Conservation (phyloP, 2,113 vertebrate species). For the Varanus salvator region DNA sequence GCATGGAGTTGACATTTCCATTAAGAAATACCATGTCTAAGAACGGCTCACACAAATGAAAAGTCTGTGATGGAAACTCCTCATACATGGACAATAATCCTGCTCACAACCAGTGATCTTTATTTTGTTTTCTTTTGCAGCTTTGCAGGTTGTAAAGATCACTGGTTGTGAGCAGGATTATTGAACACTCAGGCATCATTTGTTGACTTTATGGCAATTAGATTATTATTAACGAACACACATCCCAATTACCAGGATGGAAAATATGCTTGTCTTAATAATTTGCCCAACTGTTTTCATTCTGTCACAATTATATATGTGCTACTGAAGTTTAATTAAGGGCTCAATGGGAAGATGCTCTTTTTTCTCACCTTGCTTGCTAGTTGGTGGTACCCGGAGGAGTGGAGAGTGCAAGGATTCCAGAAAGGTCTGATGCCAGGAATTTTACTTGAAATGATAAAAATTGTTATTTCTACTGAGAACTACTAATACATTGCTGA, state of each 20-base stretch:
- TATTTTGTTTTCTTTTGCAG: too few relatives aligned
- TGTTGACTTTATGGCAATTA: conserved; percentile 28
- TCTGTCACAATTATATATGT: conserved; percentile 19
- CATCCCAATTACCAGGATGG: conserved; percentile 7
- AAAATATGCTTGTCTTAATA: conserved; percentile 22
- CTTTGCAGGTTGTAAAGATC: too few relatives aligned
- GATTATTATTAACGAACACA: conserved; percentile 23
- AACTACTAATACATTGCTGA: too few relatives aligned
- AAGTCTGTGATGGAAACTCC: background rate
- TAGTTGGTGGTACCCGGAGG: background rate
- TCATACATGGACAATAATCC: background rate
- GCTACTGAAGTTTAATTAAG: conserved; percentile 13
- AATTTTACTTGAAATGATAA: too few relatives aligned
- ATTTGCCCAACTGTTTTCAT: conserved; percentile 11
- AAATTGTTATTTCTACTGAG: too few relatives aligned
- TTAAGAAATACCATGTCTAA: background rate
- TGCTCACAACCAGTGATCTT: background rate
- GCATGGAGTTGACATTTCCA: too few relatives aligned
- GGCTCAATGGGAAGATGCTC: background rate
- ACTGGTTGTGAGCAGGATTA: too few relatives aligned
- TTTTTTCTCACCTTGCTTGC: background rate
- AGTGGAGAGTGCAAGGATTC: background rate
- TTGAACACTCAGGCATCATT: background rate
- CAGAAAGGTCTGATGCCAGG: background rate
- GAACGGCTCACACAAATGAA: background rate